These are phyloP conservation scores for Pseudococcus jackbeardsleyi DNA, from an alignment of 2,888 invertebrate species.

Conservation along the genomic window DNA sequence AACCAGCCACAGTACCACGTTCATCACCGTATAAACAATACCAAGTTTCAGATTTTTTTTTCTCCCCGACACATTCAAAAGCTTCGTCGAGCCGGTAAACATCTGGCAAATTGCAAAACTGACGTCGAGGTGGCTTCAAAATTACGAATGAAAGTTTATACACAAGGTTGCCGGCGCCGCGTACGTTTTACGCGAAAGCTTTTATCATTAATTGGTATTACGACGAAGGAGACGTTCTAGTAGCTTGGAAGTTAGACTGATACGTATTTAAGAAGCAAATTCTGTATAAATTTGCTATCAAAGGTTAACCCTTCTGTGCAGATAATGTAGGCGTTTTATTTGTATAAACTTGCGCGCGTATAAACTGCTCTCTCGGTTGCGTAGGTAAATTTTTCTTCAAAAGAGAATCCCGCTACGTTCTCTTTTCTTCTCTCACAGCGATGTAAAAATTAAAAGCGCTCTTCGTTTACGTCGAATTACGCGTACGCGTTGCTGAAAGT, in stretches of 20 bases:
- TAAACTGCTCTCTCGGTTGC: neutral
- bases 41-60: too few species aligned
- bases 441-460: neutral
- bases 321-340: slow-evolving; percentile 41
- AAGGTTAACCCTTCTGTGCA: slow-evolving; percentile 5
- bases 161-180: neutral
- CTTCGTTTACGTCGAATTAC: neutral
- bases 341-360: slow-evolving; percentile 2
- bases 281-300: slow-evolving; percentile 35
- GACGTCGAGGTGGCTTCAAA: neutral
- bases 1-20: too few species aligned
- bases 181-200: neutral
- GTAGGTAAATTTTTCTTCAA: neutral
- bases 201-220: slow-evolving; percentile 40
- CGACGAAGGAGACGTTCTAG: neutral
- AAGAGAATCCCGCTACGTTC: neutral
- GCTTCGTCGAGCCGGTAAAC: neutral
- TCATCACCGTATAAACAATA: too few species aligned
- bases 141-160: neutral
- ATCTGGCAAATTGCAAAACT: neutral
- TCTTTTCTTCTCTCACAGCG: neutral
- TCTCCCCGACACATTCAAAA: neutral
- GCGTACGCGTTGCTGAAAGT: neutral
- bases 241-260: slow-evolving; percentile 19
- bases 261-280: slow-evolving; percentile 44